These are phyloP conservation scores for Capreolus pygargus DNA, from an alignment of 2,113 vertebrate species.

Conservation along the genomic window DNA sequence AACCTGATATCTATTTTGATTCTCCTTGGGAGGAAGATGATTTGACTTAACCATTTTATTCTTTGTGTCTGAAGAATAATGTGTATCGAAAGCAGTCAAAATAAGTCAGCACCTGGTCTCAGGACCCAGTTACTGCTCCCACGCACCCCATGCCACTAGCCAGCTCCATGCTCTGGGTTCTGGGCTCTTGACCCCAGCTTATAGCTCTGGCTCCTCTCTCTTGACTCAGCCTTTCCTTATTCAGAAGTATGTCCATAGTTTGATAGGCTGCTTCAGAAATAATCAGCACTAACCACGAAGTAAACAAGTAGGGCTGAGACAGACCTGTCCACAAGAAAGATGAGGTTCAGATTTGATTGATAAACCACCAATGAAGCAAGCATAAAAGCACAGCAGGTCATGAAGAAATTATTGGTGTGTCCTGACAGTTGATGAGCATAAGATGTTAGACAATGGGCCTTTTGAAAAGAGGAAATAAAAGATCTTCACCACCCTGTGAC, in stretches of 20 bases:
- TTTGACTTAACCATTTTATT: neutral
- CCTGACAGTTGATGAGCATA: neutral
- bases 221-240: neutral
- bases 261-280: neutral
- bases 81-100: neutral
- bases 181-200: neutral
- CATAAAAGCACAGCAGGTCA: neutral
- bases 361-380: neutral
- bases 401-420: neutral
- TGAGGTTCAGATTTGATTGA: neutral
- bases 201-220: neutral
- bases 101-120: neutral
- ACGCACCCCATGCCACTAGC: accelerated
- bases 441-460: neutral
- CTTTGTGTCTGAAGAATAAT: neutral
- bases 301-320: neutral
- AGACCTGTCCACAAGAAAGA: neutral
- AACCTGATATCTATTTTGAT: neutral
- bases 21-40: neutral
- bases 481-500: neutral
- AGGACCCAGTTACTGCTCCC: neutral
- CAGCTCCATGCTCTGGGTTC: accelerated
- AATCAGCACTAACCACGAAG: neutral
- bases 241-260: neutral
- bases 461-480: neutral